Conservation (phyloP, 2,797 vertebrate species). For the Xiphophorus birchmanni region DNA sequence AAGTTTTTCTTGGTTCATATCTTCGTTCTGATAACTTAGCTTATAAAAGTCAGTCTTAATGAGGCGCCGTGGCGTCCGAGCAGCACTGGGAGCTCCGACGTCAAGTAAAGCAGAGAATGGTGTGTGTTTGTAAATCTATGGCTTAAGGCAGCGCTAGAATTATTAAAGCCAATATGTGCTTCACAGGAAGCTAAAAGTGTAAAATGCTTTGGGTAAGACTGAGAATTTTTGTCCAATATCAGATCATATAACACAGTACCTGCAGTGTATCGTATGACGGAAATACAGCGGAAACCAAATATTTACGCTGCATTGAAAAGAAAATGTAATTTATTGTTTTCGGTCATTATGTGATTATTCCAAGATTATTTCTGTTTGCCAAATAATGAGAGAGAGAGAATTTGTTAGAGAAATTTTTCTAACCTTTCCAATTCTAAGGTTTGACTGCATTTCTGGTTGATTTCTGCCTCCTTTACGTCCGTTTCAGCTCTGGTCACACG, state of each 20-base stretch:
- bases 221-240: neutral
- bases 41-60: neutral
- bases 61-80: conserved; percentile 2
- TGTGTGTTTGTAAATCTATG: neutral
- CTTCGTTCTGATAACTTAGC: conserved; percentile 3
- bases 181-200: neutral
- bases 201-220: neutral
- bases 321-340: neutral
- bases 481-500: neutral
- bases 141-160: neutral
- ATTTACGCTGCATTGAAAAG: neutral
- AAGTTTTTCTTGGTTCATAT: conserved; percentile 14
- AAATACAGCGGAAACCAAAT: neutral
- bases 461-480: neutral
- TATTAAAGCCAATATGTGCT: neutral
- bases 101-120: neutral
- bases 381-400: neutral
- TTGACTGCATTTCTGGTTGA: neutral
- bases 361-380: neutral
- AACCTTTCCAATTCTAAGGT: neutral
- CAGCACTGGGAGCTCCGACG: neutral
- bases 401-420: neutral
- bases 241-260: neutral
- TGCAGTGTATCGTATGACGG: neutral
- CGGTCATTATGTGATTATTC: neutral